These are phyloP conservation scores for Poecilobothrus nobilitatus DNA, from an alignment of 2,888 invertebrate species.

Conservation along the genomic window DNA sequence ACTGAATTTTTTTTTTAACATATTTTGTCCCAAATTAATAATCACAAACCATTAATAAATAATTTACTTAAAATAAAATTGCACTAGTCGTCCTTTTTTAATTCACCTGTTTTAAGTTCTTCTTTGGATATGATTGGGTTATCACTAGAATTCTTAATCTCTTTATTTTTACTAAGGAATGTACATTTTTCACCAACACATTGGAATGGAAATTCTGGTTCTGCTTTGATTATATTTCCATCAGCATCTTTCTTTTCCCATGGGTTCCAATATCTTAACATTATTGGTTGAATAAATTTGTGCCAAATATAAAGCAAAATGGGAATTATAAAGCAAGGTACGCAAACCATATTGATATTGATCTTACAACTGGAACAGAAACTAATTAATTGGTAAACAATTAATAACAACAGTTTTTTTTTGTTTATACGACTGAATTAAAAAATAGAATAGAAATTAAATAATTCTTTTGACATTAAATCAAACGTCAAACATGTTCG, in stretches of 20 bases:
- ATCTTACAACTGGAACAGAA: too few species aligned
- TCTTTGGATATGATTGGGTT: not conserved
- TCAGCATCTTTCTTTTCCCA: slow-evolving; percentile 59
- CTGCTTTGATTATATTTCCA: slow-evolving; percentile 47
- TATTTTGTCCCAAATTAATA: not conserved
- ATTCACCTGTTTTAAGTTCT: not conserved
- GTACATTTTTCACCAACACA: slow-evolving; percentile 52
- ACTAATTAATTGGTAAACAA: not conserved
- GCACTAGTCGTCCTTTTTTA: not conserved
- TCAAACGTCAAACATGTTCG: too few species aligned
- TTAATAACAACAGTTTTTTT: not conserved
- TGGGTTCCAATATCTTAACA: slow-evolving; percentile 74
- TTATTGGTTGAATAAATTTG: slow-evolving; percentile 71
- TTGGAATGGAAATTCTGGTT: slow-evolving; percentile 52
- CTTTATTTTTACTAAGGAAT: slow-evolving; percentile 25
- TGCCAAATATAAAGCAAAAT: slow-evolving; percentile 75
- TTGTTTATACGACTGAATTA: not conserved
- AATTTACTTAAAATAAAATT: not conserved
- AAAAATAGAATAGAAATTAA: too few species aligned
- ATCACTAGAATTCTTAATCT: not conserved
- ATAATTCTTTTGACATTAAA: too few species aligned
- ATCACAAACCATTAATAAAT: too few species aligned
- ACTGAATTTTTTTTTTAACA: too few species aligned
- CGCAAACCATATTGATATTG: slow-evolving; percentile 58
- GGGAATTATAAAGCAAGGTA: slow-evolving; percentile 80